Conservation (phyloP, 2,888 invertebrate genomes). For the Calameuta idolon region DNA sequence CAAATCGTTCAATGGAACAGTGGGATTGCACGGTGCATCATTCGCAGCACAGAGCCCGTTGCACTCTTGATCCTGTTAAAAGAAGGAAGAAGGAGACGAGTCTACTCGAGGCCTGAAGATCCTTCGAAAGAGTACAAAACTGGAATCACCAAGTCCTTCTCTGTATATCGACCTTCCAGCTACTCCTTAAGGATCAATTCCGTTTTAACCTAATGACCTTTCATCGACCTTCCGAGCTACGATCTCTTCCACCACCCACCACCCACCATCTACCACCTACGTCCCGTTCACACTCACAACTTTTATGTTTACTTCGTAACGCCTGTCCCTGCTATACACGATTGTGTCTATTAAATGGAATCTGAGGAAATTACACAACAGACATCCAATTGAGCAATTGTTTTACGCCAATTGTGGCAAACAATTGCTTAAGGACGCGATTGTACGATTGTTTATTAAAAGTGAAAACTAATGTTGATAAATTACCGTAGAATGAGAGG, state of each 20-base stretch:
- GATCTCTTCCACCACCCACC: not conserved
- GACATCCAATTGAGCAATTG: not conserved
- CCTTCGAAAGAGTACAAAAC: constrained; percentile 5
- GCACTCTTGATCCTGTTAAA: too few species aligned
- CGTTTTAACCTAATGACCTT: too few species aligned
- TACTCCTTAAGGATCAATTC: too few species aligned
- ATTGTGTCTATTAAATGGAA: not conserved
- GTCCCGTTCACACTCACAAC: not conserved
- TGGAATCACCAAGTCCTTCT: not conserved
- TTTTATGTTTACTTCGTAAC: constrained; percentile 9
- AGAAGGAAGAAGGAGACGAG: not conserved
- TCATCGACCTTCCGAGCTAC: not conserved
- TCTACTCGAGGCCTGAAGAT: constrained; percentile 1
- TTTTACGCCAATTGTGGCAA: not conserved
- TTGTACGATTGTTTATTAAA: constrained; percentile 14
- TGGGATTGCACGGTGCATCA: constrained; percentile 38
- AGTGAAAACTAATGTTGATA: constrained; percentile 18
- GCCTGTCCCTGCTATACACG: not conserved
- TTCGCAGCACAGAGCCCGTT: too few species aligned
- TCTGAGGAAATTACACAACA: too few species aligned
- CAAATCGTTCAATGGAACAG: constrained; percentile 43
- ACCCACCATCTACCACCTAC: not conserved
- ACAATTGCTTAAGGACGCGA: not conserved
- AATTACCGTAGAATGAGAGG: constrained; percentile 9
- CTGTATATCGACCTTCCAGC: too few species aligned